These are phyloP conservation scores for Rhingia rostrata DNA, from an alignment of 2,888 invertebrate genomes.

Conservation along the genomic window DNA sequence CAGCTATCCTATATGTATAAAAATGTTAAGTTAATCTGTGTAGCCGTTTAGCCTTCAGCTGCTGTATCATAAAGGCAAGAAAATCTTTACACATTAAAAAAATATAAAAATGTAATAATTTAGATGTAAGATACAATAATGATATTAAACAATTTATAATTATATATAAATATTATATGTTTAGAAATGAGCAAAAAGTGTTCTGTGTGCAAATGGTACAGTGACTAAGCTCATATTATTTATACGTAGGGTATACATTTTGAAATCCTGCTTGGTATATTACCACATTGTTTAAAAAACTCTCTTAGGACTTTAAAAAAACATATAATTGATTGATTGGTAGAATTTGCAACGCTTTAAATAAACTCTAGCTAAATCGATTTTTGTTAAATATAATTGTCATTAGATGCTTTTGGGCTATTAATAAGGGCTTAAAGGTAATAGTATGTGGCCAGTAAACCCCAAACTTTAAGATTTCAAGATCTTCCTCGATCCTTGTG, in stretches of 20 bases:
- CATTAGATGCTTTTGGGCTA: conserved; percentile 3
- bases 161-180: too few relatives aligned
- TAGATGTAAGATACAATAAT: too few relatives aligned
- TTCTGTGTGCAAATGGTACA: too few relatives aligned
- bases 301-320: conserved; percentile 12
- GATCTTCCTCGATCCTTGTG: conserved; percentile 9
- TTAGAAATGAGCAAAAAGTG: too few relatives aligned
- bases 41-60: too few relatives aligned
- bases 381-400: not conserved
- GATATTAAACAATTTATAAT: too few relatives aligned
- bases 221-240: not conserved
- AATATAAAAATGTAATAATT: too few relatives aligned
- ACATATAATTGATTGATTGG: conserved; percentile 5
- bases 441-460: conserved; percentile 32
- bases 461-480: conserved; percentile 25
- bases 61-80: too few relatives aligned
- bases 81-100: too few relatives aligned
- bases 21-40: too few relatives aligned
- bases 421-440: not conserved
- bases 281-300: conserved; percentile 1
- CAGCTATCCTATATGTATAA: too few relatives aligned
- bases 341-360: conserved; percentile 7
- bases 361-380: conserved; percentile 3
- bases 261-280: conserved; percentile 3
- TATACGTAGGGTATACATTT: not conserved